These are phyloP conservation scores for Microctenopoma steveboyesi DNA, from an alignment of 2,797 vertebrate genomes.

Conservation along the genomic window DNA sequence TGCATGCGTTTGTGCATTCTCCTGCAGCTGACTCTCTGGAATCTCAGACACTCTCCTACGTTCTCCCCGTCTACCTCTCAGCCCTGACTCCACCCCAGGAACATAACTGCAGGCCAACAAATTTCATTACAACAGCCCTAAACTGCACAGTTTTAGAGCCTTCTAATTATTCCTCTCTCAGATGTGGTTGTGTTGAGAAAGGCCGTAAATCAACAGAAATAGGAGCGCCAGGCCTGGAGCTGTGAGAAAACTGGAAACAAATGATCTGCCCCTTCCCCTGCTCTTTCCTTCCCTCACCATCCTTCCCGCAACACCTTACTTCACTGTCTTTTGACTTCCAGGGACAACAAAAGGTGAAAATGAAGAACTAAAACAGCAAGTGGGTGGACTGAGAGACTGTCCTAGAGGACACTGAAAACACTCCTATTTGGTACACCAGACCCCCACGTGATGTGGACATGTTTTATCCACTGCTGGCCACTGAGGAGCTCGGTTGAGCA, in stretches of 20 bases:
- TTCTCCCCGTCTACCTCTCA: slow-evolving; percentile 40
- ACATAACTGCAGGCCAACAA: slow-evolving; percentile 80
- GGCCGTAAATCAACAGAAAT: slow-evolving; percentile 87
- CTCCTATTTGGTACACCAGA: neutral
- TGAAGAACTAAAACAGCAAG: slow-evolving; percentile 12
- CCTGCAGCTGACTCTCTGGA: slow-evolving; percentile 21
- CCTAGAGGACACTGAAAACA: slow-evolving; percentile 1
- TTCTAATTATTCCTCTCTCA: slow-evolving; percentile 91
- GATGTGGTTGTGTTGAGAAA: slow-evolving; percentile 89
- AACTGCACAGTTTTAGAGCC: slow-evolving; percentile 87
- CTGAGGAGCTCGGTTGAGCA: slow-evolving; percentile 19
- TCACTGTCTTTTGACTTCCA: slow-evolving; percentile 46
- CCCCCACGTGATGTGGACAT: slow-evolving; percentile 22
- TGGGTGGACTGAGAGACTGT: slow-evolving; percentile 18
- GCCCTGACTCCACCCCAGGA: slow-evolving; percentile 53
- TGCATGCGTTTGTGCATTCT: slow-evolving; percentile 23
- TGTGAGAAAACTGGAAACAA: slow-evolving; percentile 93
- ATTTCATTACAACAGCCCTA: slow-evolving; percentile 86
- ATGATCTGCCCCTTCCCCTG: slow-evolving; percentile 79
- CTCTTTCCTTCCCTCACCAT: slow-evolving; percentile 71
- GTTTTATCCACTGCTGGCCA: slow-evolving; percentile 15
- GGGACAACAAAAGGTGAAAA: slow-evolving; percentile 34
- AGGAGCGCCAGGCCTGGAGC: slow-evolving; percentile 88
- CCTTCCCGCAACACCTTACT: slow-evolving; percentile 57
- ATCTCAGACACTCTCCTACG: slow-evolving; percentile 51